These are phyloP conservation scores for Gnathonemus longibarbis DNA, from an alignment of 2,113 vertebrate species.

Conservation along the genomic window DNA sequence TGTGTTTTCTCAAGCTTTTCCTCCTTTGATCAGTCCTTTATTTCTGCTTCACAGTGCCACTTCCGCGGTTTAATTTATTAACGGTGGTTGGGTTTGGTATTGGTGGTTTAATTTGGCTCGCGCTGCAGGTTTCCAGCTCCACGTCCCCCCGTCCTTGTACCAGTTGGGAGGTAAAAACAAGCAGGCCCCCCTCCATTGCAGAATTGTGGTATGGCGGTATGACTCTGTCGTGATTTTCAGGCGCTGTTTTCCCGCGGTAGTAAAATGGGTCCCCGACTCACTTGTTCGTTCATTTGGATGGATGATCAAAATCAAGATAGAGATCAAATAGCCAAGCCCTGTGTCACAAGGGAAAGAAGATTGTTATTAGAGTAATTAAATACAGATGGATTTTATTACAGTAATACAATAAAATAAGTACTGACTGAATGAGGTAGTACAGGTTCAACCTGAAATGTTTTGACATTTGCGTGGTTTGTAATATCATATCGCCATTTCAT, in stretches of 20 bases:
- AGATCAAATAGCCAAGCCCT: neutral
- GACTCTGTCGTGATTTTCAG: neutral
- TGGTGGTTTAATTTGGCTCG: neutral
- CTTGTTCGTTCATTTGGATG: neutral
- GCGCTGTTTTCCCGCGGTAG: neutral
- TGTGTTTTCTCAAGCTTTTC: neutral
- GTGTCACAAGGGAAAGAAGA: neutral
- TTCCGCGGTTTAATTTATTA: neutral
- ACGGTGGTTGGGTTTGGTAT: neutral
- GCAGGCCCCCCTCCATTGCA: neutral
- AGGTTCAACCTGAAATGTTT: neutral
- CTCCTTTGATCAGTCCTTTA: slow-evolving; percentile 6
- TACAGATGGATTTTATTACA: neutral
- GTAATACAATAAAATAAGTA: neutral
- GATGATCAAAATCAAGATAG: neutral
- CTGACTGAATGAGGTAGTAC: neutral
- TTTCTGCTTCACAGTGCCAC: neutral
- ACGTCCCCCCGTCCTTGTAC: neutral
- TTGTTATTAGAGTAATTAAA: slow-evolving; percentile 6
- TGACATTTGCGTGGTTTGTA: neutral
- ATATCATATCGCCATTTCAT: neutral
- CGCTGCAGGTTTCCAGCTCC: neutral
- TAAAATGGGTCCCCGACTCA: neutral
- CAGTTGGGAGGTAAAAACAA: neutral
- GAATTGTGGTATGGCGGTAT: neutral